These are phyloP conservation scores for Sphaerophoria taeniata DNA, from an alignment of 2,888 invertebrate species.

Conservation along the genomic window DNA sequence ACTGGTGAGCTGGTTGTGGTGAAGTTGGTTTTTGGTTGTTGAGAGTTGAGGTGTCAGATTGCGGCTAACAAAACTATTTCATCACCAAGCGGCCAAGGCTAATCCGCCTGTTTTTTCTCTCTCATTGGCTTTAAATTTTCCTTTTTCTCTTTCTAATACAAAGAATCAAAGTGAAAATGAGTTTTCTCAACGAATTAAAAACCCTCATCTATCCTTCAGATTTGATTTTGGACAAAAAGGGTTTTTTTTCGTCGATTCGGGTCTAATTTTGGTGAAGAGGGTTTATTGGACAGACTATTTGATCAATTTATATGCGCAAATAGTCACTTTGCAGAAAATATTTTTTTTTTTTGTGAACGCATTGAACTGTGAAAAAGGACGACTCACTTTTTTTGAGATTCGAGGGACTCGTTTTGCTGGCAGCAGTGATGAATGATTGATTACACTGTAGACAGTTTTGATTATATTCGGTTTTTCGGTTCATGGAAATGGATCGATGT, in stretches of 20 bases:
- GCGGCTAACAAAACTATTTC: neutral
- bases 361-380: constrained; percentile 6
- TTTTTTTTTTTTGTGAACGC: neutral
- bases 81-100: neutral
- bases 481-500: constrained; percentile 28
- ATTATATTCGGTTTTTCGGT: constrained; percentile 36
- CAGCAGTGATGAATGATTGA: constrained; percentile 58
- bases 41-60: too few species aligned
- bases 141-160: neutral
- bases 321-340: constrained; percentile 16
- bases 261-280: constrained; percentile 15
- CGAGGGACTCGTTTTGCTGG: neutral
- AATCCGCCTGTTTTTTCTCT: neutral
- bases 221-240: constrained; percentile 13
- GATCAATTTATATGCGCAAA: constrained; percentile 38
- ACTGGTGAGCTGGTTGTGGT: neutral
- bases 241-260: neutral
- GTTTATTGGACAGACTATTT: constrained; percentile 30
- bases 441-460: constrained; percentile 55
- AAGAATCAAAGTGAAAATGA: neutral
- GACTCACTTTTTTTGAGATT: neutral
- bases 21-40: neutral
- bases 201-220: constrained; percentile 14
- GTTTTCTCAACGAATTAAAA: neutral
- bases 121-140: neutral